Evolutionary conservation across 2,113 vertebrate species (phyloP).

Genomic region (Collichthys lucidus): DNA sequence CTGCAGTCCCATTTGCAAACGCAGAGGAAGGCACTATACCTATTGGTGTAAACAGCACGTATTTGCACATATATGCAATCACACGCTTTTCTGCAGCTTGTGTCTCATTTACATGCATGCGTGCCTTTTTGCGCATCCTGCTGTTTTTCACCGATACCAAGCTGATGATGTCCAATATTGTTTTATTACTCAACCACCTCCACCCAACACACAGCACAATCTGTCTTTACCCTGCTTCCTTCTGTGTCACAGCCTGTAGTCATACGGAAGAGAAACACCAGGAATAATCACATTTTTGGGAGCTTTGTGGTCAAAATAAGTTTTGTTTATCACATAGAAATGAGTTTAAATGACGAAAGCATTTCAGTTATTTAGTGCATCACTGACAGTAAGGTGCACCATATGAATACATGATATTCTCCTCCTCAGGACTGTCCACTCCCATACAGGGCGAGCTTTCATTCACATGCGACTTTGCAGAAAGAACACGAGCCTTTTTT

Average conservation of each 20-base stretch:
- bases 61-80: background rate
- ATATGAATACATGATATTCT: background rate
- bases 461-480: constrained; percentile 20
- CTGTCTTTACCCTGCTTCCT: constrained; percentile 17
- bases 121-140: constrained; percentile 3
- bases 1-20: background rate
- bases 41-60: background rate
- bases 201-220: constrained; percentile 7
- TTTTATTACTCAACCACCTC: background rate
- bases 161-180: background rate
- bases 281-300: background rate
- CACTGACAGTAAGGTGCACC: background rate
- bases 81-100: background rate
- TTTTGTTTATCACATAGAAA: background rate
- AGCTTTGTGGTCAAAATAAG: background rate
- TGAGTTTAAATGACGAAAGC: background rate
- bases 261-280: background rate
- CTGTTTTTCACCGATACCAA: constrained; percentile 31
- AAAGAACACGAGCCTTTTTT: background rate
- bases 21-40: background rate
- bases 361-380: background rate
- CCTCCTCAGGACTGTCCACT: constrained; percentile 15
- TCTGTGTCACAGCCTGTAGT: constrained; percentile 6
- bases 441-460: constrained; percentile 31
- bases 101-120: constrained; percentile 11